Evolutionary conservation across 92 coral and sea anemone genomes (phyloP), one percentile per base, ranked within the genome.

Genomic region (Epizoanthus illoricatus): DNA sequence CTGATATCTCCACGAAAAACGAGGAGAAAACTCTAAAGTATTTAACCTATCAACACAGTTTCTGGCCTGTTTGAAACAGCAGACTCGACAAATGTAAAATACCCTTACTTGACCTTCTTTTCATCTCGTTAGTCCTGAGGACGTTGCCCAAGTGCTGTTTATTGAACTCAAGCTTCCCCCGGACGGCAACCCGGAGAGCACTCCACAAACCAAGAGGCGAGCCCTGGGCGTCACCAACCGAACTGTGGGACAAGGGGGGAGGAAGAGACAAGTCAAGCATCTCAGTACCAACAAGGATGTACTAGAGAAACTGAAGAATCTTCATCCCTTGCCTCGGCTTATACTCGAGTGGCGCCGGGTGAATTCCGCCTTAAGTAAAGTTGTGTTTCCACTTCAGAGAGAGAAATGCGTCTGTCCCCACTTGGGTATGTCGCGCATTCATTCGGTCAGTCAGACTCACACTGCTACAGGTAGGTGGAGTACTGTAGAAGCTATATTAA

Each of bases 271-370:
- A 24, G 73, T 90, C 41, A 97, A 94, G 43, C 93, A 88, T 74
- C 81, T 92, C n/a, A 94, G 99, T 63, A 97, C 99, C 2, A 94
- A 91, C 59, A 97, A 97, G 78, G 99, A 97, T 55, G 93, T 97
- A 23, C 80, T 97, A 58, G 98, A 97, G 71, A 86, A 87, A 78
- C 93, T 97, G 5, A 89, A 88, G 79, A 75, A 87, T 2, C 90
- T 97, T 19, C 99, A 97, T 42, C 98, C 99, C 9, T 89, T 97
- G 2, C 97, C 99, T 8, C 88, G 90, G 40, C 81, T 94, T 24
- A 86, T 97, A 40, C 88, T 91, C 10, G 99, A 97, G 76, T 97
- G 99, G 99, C 89, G 99, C 52, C 92, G 99, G 39, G 88, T 97
- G 20, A 97, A 97, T 87, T 85, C 94, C 13, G 99, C 99, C 18